Conservation (phyloP, 2,888 invertebrate genomes). For the Anthoptus insignis region DNA sequence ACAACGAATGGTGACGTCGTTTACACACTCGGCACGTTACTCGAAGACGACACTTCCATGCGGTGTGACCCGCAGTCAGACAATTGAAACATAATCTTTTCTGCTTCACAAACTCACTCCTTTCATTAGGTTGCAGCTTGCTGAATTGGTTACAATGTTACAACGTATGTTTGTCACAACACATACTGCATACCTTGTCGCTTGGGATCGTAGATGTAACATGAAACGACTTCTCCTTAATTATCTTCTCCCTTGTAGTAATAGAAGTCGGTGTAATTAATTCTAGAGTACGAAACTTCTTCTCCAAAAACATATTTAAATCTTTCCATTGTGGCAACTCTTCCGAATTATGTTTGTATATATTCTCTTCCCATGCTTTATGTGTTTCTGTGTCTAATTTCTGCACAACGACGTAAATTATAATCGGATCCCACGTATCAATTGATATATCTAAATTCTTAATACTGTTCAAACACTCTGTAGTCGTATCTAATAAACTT, state of each 20-base stretch:
- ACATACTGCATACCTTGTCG: conserved; percentile 13
- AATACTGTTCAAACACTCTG: conserved; percentile 27
- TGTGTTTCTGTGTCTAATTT: conserved; percentile 47
- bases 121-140: conserved; percentile 40
- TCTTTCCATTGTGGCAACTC: conserved; percentile 31
- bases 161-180: conserved; percentile 13
- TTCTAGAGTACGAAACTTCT: conserved; percentile 39
- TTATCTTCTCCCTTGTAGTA: neutral
- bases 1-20: conserved; percentile 49
- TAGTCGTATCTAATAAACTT: conserved; percentile 45
- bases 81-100: conserved; percentile 50
- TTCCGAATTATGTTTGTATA: conserved; percentile 16
- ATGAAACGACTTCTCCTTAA: conserved; percentile 34
- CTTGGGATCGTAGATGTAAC: conserved; percentile 16
- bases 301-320: conserved; percentile 29
- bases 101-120: conserved; percentile 43
- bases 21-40: conserved; percentile 48
- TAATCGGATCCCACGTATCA: conserved; percentile 46
- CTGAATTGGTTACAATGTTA: conserved; percentile 49
- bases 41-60: conserved; percentile 37
- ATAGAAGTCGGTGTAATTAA: conserved; percentile 5
- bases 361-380: conserved; percentile 43
- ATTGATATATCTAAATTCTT: conserved; percentile 5
- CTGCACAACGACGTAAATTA: conserved; percentile 45
- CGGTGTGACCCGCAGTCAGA: conserved; percentile 46